Evolutionary conservation across 2,888 invertebrate genomes (phyloP).

Genomic region (Poecilus cupreus): DNA sequence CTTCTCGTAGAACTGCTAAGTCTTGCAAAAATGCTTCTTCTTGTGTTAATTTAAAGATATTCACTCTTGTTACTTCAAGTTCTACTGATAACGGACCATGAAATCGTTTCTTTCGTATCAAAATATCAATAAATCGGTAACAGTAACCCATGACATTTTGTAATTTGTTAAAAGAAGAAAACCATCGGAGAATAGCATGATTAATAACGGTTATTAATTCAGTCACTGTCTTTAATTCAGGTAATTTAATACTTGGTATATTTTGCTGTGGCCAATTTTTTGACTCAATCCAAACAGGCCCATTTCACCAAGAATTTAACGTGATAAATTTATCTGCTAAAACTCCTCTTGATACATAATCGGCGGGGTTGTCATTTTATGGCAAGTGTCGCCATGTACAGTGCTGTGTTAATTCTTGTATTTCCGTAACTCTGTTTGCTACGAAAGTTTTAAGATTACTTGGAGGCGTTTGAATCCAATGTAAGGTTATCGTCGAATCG

Average conservation of each 20-base stretch:
- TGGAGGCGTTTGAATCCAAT: background rate
- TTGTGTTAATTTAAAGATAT: background rate
- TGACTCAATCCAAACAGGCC: background rate
- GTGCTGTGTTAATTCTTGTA: conserved; percentile 25
- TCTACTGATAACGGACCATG: background rate
- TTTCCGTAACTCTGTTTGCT: conserved; percentile 48
- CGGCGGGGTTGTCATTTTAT: conserved; percentile 51
- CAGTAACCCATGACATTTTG: no score
- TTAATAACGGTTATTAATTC: no score
- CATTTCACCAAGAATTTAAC: background rate
- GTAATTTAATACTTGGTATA: no score
- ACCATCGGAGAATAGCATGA: no score
- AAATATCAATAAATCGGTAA: no score
- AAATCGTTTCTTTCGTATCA: no score
- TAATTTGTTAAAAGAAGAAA: no score
- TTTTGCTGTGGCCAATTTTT: background rate
- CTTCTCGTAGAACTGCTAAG: background rate
- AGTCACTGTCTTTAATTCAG: no score
- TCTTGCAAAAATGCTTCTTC: background rate
- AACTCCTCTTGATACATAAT: background rate
- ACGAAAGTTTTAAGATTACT: background rate
- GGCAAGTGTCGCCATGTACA: conserved; percentile 53
- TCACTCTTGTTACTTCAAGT: background rate
- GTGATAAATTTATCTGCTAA: background rate
- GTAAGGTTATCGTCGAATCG: background rate